Evolutionary conservation across 2,797 vertebrate species (phyloP), one percentile per base, ranked within the genome.

Genomic region (Ctenosaura bakeri): DNA sequence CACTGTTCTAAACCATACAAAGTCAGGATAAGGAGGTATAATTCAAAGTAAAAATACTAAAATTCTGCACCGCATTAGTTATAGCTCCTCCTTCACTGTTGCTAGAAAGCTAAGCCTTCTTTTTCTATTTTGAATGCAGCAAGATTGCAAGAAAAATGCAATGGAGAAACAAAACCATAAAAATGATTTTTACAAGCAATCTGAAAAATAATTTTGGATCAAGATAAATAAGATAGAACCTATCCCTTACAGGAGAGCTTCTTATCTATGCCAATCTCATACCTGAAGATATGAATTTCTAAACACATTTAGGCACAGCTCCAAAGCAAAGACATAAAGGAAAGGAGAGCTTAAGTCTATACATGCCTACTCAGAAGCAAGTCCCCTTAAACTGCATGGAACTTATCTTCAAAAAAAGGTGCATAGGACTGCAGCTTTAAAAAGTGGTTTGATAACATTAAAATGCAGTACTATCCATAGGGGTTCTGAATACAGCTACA

Each of bases 11-110:
- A 87, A 78, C 29, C 29, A 50, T 42, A 46, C n/a, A 62, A 91
- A 42, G 82, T 24, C 94, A 86, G 79, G 90, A 77, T 83, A 90
- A 78, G 35, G 88, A 86, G 92, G 88, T 91, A 92, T 87, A 46
- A 93, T 92, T 94, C 90, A 93, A 52, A 87, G 82, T 59, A 89
- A 29, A 93, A 89, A 85, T 86, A 46, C 66, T 35, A 90, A 92
- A 93, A 91, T 93, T 80, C 76, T 22, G 89, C 35, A 82, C 88
- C 83, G 50, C 92, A 81, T 29, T 89, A 86, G 89, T 80, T 94
- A 90, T 69, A 92, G 92, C 6, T 91, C 81, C 86, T 54, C 42
- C 10, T 64, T 71, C 87, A 64, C 35, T 42, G 54, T 81, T 76
- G 91, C 85, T 79, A 46, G 74, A n/a, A 91, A 46, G 94, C 56